phyloP scores from a whole-genome alignment of 2,888 invertebrate genomes.

The Teinopalpus imperialis region DNA sequence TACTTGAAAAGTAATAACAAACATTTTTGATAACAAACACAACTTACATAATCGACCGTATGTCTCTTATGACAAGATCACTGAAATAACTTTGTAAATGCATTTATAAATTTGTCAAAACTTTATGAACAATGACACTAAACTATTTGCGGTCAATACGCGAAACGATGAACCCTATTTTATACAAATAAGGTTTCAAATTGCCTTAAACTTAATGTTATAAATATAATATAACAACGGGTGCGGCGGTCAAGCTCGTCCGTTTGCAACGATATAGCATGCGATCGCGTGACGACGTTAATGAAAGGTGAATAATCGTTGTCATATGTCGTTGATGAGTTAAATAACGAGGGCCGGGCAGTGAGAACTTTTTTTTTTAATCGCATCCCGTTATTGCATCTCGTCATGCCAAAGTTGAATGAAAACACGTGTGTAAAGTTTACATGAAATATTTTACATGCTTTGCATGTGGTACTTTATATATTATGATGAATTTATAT shows the following conservation, averaged over 20 bases:
- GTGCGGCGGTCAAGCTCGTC: conserved; percentile 38
- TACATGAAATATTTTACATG: no score
- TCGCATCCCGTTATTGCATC: conserved; percentile 21
- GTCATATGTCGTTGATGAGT: conserved; percentile 61
- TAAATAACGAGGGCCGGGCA: conserved; percentile 36
- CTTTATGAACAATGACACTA: conserved; percentile 12
- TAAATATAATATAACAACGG: conserved; percentile 17
- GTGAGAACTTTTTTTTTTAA: conserved; percentile 36
- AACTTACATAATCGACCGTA: conserved; percentile 25
- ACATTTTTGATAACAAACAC: neutral
- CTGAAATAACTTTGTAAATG: conserved; percentile 27
- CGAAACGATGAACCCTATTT: neutral
- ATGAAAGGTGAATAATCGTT: conserved; percentile 62
- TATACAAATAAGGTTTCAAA: neutral
- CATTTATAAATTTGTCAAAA: conserved; percentile 21
- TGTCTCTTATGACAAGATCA: conserved; percentile 2
- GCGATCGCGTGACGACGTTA: conserved; percentile 66
- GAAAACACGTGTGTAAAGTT: conserved; percentile 24
- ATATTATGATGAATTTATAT: no score
- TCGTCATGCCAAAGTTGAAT: conserved; percentile 26
- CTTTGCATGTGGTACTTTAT: no score
- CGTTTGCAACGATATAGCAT: conserved; percentile 62
- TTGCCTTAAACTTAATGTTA: neutral
- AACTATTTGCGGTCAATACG: neutral
- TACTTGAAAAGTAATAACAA: conserved; percentile 33